These are phyloP conservation scores for Sebastes kiyomatsui DNA, from an alignment of 2,797 vertebrate genomes.

Conservation along the genomic window DNA sequence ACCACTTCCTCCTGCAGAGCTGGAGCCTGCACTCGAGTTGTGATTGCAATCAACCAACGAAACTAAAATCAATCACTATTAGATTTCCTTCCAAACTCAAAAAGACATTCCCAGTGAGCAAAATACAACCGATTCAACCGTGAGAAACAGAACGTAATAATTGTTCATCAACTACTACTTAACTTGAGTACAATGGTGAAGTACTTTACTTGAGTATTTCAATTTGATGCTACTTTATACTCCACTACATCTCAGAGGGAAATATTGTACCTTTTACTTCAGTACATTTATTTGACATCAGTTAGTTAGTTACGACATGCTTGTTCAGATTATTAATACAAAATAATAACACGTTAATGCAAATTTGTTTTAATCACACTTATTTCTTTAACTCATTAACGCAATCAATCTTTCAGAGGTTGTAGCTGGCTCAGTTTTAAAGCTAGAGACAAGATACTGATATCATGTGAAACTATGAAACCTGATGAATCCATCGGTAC, in stretches of 20 bases:
- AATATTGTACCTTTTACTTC: background rate
- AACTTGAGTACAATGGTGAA: background rate
- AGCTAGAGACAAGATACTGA: too few species aligned
- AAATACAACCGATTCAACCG: accelerated
- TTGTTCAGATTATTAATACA: background rate
- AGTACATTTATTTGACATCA: background rate
- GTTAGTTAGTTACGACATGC: too few species aligned
- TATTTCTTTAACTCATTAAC: too few species aligned
- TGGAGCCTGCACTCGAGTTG: background rate
- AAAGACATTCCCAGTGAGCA: background rate
- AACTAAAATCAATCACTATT: conserved; percentile 1
- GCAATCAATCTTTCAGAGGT: too few species aligned
- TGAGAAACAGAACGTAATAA: background rate
- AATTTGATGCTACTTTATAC: background rate
- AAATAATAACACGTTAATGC: background rate
- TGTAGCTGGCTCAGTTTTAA: too few species aligned
- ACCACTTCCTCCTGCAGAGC: conserved; percentile 65
- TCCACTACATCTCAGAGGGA: background rate
- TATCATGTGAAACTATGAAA: too few species aligned
- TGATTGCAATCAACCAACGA: background rate
- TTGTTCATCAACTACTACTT: background rate
- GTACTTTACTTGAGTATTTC: background rate
- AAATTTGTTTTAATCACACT: too few species aligned
- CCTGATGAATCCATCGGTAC: too few species aligned
- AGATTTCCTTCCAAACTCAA: background rate